These are phyloP conservation scores for Cenopis cana DNA, from an alignment of 2,888 invertebrate genomes.

Conservation along the genomic window DNA sequence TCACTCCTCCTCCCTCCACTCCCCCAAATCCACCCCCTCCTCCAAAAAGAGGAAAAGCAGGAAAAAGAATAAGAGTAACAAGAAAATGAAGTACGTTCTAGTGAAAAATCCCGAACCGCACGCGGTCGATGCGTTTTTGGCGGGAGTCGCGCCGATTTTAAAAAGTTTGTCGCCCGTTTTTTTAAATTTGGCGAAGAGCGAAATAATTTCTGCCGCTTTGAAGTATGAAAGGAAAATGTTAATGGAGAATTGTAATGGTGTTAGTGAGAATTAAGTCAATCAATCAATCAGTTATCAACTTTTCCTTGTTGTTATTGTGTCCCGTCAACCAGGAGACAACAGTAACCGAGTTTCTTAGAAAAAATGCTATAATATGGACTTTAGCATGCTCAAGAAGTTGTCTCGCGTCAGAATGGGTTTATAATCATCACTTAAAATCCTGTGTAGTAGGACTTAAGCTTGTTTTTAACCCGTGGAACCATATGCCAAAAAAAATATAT, in stretches of 20 bases:
- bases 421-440: too few relatives aligned
- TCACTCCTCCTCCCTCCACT: slow-evolving; percentile 19
- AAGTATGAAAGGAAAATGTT: slow-evolving; percentile 41
- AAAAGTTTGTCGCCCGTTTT: slow-evolving; percentile 21
- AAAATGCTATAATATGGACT: too few relatives aligned
- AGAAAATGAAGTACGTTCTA: slow-evolving; percentile 32
- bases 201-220: slow-evolving; percentile 22
- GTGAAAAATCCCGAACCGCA: slow-evolving; percentile 30
- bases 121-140: slow-evolving; percentile 21
- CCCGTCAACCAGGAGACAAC: too few relatives aligned
- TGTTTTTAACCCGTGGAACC: too few relatives aligned
- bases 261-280: slow-evolving; percentile 9
- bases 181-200: slow-evolving; percentile 28
- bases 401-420: too few relatives aligned
- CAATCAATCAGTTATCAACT: too few relatives aligned
- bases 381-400: too few relatives aligned
- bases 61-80: slow-evolving; percentile 26
- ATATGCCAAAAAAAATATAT: too few relatives aligned
- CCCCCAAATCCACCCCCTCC: slow-evolving; percentile 22
- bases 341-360: too few relatives aligned
- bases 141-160: slow-evolving; percentile 30
- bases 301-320: too few relatives aligned
- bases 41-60: slow-evolving; percentile 26
- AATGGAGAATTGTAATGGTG: slow-evolving; percentile 20
- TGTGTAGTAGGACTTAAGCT: too few relatives aligned